Percentiles rank a stretch among this genome's conserved stretches.
These are phyloP conservation scores for Enteromius argenteus DNA, from an alignment of 2,797 vertebrate species.

Conservation along the genomic window DNA sequence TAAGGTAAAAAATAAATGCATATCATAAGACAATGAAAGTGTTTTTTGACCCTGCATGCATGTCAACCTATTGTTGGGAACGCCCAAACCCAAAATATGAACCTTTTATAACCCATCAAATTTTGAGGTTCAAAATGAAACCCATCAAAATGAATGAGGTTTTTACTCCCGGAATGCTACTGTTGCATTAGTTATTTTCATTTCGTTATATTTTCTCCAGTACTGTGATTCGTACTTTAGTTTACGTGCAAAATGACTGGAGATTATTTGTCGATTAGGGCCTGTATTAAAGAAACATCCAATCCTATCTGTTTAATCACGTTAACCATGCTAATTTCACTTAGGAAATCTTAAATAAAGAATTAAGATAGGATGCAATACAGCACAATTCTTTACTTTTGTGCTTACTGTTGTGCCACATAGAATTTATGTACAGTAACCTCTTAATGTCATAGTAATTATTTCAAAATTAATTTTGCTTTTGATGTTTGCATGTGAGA, in stretches of 20 bases:
- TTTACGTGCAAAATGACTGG: not conserved
- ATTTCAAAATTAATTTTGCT: not conserved
- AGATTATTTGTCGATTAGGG: not conserved
- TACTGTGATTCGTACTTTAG: not conserved
- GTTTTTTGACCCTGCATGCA: no score
- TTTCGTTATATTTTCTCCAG: not conserved
- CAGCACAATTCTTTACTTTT: not conserved
- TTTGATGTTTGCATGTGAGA: not conserved
- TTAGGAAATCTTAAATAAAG: not conserved
- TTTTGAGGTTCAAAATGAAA: no score
- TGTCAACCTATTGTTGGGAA: no score
- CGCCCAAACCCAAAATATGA: no score
- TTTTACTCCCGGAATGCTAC: not conserved
- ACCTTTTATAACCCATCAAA: no score
- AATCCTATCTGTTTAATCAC: not conserved
- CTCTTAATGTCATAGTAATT: not conserved
- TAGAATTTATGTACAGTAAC: not conserved
- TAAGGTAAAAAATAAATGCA: no score
- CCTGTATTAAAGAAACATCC: not conserved
- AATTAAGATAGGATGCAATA: not conserved
- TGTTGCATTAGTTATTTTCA: not conserved
- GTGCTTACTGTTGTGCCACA: not conserved
- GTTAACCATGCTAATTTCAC: not conserved
- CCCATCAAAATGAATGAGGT: not conserved
- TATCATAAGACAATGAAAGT: no score